A percentile compares a stretch with the other conserved stretches of the same genome.
These are phyloP conservation scores for Chaetops frenatus DNA, from an alignment of 2,113 vertebrate species.

Conservation along the genomic window DNA sequence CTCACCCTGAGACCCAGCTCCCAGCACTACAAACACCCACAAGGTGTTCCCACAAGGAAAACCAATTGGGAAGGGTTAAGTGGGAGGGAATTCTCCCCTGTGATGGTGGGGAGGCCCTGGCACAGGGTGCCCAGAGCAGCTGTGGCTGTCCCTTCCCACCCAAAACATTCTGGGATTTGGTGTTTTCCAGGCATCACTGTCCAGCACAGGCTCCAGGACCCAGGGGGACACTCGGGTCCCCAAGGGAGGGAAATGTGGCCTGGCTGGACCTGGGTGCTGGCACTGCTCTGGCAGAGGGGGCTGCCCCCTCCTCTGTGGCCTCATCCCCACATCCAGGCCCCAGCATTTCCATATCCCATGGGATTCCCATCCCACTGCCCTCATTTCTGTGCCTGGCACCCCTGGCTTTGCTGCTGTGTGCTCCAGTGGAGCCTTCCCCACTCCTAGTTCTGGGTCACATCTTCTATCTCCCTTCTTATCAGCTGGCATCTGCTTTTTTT, in stretches of 20 bases:
- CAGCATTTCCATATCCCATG: background rate
- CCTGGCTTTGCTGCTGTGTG: background rate
- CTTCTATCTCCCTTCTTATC: background rate
- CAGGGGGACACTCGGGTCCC: fast-evolving
- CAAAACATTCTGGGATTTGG: background rate
- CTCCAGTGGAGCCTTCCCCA: background rate
- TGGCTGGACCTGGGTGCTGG: background rate
- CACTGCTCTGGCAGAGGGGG: background rate
- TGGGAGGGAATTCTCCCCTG: background rate
- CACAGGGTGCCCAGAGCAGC: background rate
- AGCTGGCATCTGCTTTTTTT: background rate
- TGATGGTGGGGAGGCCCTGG: background rate
- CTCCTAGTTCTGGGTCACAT: background rate
- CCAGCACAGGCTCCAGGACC: background rate
- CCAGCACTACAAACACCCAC: background rate
- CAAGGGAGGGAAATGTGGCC: background rate
- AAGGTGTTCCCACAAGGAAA: background rate
- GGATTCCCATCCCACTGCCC: background rate
- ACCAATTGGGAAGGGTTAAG: fast-evolving
- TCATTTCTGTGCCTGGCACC: background rate
- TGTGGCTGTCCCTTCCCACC: background rate
- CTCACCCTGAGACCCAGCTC: background rate
- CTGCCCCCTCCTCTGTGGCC: fast-evolving
- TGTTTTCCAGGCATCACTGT: background rate
- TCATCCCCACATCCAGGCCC: background rate